Conservation (phyloP, 2,797 vertebrate species). For the Ispidina lecontei region DNA sequence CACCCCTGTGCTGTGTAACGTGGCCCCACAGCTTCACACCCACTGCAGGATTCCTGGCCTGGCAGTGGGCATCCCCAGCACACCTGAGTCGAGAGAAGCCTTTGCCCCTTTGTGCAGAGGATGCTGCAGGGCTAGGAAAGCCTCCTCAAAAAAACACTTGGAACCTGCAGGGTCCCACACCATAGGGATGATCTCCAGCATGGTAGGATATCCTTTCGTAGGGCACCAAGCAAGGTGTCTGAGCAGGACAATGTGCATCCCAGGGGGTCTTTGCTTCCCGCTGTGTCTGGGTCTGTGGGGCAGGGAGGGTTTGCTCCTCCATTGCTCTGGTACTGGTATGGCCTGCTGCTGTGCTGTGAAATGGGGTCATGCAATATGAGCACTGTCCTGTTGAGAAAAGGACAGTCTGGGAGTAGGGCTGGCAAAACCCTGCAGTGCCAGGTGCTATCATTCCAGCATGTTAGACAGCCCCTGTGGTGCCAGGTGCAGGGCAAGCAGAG, state of each 20-base stretch:
- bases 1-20: rapidly evolving
- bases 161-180: not conserved
- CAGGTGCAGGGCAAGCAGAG: not conserved
- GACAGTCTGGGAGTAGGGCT: not conserved
- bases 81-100: rapidly evolving
- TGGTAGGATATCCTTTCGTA: not conserved
- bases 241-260: not conserved
- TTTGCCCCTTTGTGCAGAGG: not conserved
- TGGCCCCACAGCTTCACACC: not conserved
- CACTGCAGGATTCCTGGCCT: not conserved
- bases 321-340: not conserved
- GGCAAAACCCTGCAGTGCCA: not conserved
- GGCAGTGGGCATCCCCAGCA: not conserved
- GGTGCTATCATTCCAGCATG: not conserved
- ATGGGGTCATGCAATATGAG: not conserved
- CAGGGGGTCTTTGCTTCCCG: not conserved
- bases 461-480: not conserved
- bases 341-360: not conserved
- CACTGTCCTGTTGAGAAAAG: not conserved
- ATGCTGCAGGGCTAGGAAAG: not conserved
- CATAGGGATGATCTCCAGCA: not conserved
- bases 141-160: not conserved
- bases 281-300: not conserved
- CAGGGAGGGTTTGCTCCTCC: not conserved
- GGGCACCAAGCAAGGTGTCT: not conserved